These are phyloP conservation scores for Xestia rhomboidea DNA, from an alignment of 2,888 invertebrate species.

Conservation along the genomic window DNA sequence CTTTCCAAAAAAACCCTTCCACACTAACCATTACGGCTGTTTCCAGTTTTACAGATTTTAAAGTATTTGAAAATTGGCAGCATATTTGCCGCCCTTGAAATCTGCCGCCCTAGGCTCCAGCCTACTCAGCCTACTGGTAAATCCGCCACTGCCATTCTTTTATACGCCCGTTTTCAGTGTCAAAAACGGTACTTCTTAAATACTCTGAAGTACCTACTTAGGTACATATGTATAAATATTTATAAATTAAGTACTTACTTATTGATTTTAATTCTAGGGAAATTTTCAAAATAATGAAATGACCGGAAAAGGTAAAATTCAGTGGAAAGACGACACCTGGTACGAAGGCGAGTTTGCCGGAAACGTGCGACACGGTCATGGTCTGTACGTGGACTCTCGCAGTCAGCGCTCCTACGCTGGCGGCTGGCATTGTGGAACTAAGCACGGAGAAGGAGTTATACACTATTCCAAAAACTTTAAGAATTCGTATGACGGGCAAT, in stretches of 20 bases:
- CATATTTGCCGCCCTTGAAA: too few relatives aligned
- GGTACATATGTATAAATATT: not conserved
- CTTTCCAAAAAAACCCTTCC: too few relatives aligned
- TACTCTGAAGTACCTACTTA: not conserved
- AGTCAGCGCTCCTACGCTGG: slow-evolving; percentile 83
- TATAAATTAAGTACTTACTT: not conserved
- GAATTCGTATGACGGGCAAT: slow-evolving; percentile 85
- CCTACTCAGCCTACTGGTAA: too few relatives aligned
- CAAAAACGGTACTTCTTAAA: not conserved
- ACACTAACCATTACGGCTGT: too few relatives aligned
- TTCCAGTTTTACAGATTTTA: too few relatives aligned
- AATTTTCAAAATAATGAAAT: slow-evolving; percentile 90
- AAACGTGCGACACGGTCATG: slow-evolving; percentile 90
- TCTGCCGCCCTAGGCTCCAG: too few relatives aligned
- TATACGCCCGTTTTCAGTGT: not conserved
- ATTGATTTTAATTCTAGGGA: slow-evolving; percentile 82
- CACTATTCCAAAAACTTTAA: slow-evolving; percentile 77
- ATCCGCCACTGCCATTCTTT: too few relatives aligned
- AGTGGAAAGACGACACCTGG: slow-evolving; percentile 90
- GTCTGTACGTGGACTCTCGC: slow-evolving; percentile 86
- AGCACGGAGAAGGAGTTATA: slow-evolving; percentile 84
- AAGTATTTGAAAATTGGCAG: too few relatives aligned
- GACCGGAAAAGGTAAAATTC: slow-evolving; percentile 88
- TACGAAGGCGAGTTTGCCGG: slow-evolving; percentile 91
- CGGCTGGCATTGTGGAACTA: slow-evolving; percentile 88